Evolutionary conservation across 2,888 invertebrate genomes (phyloP).

Genomic region (Thyatira batis): DNA sequence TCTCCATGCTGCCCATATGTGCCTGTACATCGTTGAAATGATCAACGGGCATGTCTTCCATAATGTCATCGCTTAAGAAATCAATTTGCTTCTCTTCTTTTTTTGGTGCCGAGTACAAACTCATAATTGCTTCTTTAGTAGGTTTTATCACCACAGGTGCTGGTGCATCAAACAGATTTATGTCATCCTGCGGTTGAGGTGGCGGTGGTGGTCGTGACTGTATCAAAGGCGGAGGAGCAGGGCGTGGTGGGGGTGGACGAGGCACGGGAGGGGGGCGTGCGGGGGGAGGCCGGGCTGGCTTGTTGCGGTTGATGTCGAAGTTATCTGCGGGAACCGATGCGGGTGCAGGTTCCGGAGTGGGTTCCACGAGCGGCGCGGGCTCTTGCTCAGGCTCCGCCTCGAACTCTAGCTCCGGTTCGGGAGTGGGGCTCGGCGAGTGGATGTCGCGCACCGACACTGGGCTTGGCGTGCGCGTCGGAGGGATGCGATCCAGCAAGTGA

Average conservation of each 20-base stretch:
- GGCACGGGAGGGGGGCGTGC: slow-evolving; percentile 55
- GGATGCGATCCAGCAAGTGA: slow-evolving; percentile 90
- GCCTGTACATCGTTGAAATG: slow-evolving; percentile 16
- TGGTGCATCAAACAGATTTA: slow-evolving; percentile 83
- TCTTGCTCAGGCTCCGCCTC: slow-evolving; percentile 27
- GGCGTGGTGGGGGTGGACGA: slow-evolving; percentile 75
- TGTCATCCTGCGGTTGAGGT: slow-evolving; percentile 56
- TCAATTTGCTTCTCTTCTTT: slow-evolving; percentile 76
- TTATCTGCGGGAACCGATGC: slow-evolving; percentile 41
- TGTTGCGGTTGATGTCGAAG: slow-evolving; percentile 71
- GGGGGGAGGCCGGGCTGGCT: slow-evolving; percentile 57
- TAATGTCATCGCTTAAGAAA: slow-evolving; percentile 82
- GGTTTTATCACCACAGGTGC: slow-evolving; percentile 75
- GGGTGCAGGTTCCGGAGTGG: slow-evolving; percentile 34
- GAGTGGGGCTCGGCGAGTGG: slow-evolving; percentile 93
- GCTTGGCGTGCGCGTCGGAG: slow-evolving; percentile 93
- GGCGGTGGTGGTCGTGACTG: slow-evolving; percentile 50
- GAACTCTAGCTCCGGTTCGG: slow-evolving; percentile 73
- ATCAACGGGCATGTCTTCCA: slow-evolving; percentile 54
- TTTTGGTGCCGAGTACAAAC: slow-evolving; percentile 78
- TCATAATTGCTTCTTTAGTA: slow-evolving; percentile 83
- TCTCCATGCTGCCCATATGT: slow-evolving; percentile 40
- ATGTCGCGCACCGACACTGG: slow-evolving; percentile 91
- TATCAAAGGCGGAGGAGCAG: slow-evolving; percentile 72
- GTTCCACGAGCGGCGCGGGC: slow-evolving; percentile 30